Evolutionary conservation across 2,113 vertebrate genomes (phyloP).

Genomic region (Charina bottae): DNA sequence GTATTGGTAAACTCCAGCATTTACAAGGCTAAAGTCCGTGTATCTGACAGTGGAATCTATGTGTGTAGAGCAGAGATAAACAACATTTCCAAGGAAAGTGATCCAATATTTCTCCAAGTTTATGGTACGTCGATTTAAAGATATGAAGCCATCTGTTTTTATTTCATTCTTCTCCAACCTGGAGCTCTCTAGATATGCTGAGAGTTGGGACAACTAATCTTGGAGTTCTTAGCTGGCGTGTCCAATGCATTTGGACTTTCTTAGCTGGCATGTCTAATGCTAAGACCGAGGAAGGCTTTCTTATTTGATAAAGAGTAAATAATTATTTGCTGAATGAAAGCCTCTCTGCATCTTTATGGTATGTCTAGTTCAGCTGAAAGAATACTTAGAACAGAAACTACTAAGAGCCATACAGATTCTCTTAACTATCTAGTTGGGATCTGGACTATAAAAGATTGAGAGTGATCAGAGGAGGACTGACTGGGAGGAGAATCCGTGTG

Average conservation of each 20-base stretch:
- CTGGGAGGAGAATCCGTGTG: too few species aligned
- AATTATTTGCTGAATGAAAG: neutral
- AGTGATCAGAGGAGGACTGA: too few species aligned
- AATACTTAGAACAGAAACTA: too few species aligned
- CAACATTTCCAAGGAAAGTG: conserved; percentile 69
- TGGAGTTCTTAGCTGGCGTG: neutral
- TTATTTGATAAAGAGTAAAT: neutral
- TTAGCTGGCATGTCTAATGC: neutral
- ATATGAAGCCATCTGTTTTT: neutral
- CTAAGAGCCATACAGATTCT: too few species aligned
- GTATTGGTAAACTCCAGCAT: conserved; percentile 27
- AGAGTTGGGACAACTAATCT: neutral
- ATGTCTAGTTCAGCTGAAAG: too few species aligned
- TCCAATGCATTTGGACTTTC: neutral
- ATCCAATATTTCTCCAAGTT: conserved; percentile 53
- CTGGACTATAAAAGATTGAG: too few species aligned
- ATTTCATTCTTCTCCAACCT: neutral
- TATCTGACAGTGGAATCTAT: conserved; percentile 63
- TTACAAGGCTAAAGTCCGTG: conserved; percentile 30
- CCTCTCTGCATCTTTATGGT: neutral
- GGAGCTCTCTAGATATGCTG: neutral
- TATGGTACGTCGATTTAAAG: conserved; percentile 66
- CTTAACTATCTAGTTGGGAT: too few species aligned
- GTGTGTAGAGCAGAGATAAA: conserved; percentile 64
- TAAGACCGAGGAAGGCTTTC: neutral